These are phyloP conservation scores for Galerucella calmariensis DNA, from an alignment of 2,888 invertebrate species.

Conservation along the genomic window DNA sequence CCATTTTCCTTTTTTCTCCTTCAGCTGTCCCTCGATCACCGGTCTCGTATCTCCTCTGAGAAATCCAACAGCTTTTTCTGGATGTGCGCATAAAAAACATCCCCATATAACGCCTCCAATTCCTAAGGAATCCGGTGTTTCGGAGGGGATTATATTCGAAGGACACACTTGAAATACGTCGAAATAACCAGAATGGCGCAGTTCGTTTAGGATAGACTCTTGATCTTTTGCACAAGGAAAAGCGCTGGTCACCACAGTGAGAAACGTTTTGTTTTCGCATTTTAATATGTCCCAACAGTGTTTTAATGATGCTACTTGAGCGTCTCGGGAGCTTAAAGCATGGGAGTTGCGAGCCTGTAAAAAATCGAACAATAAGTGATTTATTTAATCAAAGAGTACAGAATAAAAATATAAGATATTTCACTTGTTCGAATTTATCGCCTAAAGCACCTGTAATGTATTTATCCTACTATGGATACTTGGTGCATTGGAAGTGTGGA, in stretches of 20 bases:
- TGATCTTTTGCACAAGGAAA: slow-evolving; percentile 94
- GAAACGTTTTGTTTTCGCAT: slow-evolving; percentile 88
- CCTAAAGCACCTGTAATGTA: too few relatives aligned
- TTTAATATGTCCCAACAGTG: slow-evolving; percentile 96
- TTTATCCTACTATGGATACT: too few relatives aligned
- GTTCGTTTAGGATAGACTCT: slow-evolving; percentile 85
- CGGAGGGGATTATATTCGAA: slow-evolving; percentile 63
- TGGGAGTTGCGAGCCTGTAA: slow-evolving; percentile 71
- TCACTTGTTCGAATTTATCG: too few relatives aligned
- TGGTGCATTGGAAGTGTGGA: too few relatives aligned
- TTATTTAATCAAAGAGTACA: too few relatives aligned
- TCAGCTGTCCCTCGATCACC: slow-evolving; percentile 89
- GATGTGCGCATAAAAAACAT: slow-evolving; percentile 93
- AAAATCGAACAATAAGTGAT: too few relatives aligned
- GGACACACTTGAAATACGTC: slow-evolving; percentile 89
- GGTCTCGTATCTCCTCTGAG: slow-evolving; percentile 83
- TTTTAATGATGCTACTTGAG: slow-evolving; percentile 84
- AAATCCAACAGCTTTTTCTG: slow-evolving; percentile 88
- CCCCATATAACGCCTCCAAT: slow-evolving; percentile 80
- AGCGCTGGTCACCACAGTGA: slow-evolving; percentile 92
- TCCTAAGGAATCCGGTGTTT: slow-evolving; percentile 65
- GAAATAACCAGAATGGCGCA: slow-evolving; percentile 87
- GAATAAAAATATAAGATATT: too few relatives aligned
- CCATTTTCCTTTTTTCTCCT: slow-evolving; percentile 94
- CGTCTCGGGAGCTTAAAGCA: slow-evolving; percentile 83